Conservation (phyloP, 2,888 invertebrate genomes). For the Eupeodes latifasciatus region DNA sequence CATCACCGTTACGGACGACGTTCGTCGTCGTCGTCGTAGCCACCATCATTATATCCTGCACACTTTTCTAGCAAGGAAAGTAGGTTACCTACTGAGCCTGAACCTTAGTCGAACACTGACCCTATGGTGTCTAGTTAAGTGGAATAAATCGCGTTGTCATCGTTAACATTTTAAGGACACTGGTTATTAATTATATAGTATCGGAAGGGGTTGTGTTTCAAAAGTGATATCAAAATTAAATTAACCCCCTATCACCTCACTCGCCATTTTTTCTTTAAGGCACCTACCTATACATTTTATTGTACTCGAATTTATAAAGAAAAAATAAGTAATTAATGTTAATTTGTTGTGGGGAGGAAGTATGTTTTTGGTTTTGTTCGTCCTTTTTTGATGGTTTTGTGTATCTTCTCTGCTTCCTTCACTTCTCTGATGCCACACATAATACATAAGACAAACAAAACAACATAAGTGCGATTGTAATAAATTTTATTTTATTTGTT, state of each 20-base stretch:
- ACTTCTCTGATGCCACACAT: constrained; percentile 17
- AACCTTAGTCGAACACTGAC: constrained; percentile 41
- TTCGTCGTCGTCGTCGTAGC: constrained; percentile 13
- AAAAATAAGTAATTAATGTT: constrained; percentile 34
- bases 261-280: background rate
- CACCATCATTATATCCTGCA: background rate
- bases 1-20: background rate
- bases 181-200: background rate
- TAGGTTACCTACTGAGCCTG: constrained; percentile 47
- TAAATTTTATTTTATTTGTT: constrained; percentile 65
- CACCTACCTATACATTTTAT: background rate
- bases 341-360: background rate
- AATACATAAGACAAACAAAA: constrained; percentile 37
- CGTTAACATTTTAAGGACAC: constrained; percentile 33
- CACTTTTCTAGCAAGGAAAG: constrained; percentile 14
- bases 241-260: background rate
- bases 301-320: background rate
- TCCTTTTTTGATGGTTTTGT: background rate
- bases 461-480: constrained; percentile 66
- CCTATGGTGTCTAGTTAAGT: constrained; percentile 35
- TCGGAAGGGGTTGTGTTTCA: background rate
- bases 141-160: constrained; percentile 29
- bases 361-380: constrained; percentile 2
- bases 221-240: background rate
- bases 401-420: background rate